Evolutionary conservation across 1,140 invertebrate species (phyloP).

Genomic region (Bombus sibiricus): DNA sequence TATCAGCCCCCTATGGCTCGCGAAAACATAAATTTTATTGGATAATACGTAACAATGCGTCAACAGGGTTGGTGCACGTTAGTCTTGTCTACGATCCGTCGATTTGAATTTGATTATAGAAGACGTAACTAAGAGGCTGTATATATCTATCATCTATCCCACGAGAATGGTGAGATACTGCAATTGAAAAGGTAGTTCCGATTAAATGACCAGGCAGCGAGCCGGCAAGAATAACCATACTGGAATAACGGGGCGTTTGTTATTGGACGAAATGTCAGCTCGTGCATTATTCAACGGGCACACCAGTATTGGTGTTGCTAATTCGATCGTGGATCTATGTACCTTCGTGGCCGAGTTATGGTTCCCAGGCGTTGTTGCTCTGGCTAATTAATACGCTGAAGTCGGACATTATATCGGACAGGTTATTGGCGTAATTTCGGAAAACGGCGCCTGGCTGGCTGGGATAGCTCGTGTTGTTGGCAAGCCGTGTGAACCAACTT

Average conservation of each 20-base stretch:
- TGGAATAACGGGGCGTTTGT: conserved; percentile 38
- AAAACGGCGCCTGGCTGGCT: conserved; percentile 7
- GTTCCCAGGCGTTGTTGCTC: conserved; percentile 49
- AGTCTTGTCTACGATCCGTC: conserved; percentile 46
- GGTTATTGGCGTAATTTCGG: conserved; percentile 47
- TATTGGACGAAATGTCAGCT: conserved; percentile 57
- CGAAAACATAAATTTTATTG: conserved; percentile 53
- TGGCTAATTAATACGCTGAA: conserved; percentile 60
- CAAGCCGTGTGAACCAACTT: background rate
- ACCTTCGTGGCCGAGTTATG: conserved; percentile 48
- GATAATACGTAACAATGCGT: conserved; percentile 51
- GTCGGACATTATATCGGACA: conserved; percentile 51
- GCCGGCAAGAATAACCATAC: conserved; percentile 36
- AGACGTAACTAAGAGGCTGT: background rate
- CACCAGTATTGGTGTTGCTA: conserved; percentile 57
- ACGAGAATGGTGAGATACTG: background rate
- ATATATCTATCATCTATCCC: background rate
- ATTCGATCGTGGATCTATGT: conserved; percentile 63
- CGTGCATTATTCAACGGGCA: conserved; percentile 64
- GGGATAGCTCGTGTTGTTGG: background rate
- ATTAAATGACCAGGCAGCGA: conserved; percentile 47
- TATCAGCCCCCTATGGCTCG: background rate
- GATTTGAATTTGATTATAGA: conserved; percentile 62
- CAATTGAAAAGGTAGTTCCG: conserved; percentile 34
- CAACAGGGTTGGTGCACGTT: background rate